Percentiles rank a stretch among this genome's conserved stretches.
phyloP scores from a whole-genome alignment of 2,888 invertebrate species.

The Machimus atricapillus region DNA sequence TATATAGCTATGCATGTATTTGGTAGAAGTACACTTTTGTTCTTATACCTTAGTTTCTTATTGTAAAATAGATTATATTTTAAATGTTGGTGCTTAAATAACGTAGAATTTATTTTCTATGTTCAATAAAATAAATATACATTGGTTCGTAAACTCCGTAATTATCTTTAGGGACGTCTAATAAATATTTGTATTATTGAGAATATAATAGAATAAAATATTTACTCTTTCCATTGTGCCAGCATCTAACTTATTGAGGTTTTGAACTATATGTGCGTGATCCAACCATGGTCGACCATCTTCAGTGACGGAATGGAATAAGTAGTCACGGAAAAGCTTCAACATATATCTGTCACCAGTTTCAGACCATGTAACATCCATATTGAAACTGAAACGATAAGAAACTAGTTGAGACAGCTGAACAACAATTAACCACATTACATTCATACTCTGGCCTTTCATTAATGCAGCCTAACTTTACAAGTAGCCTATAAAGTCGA shows the following conservation, averaged over 20 bases:
- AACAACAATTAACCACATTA: constrained; percentile 21
- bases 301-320: constrained; percentile 94
- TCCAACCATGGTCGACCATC: constrained; percentile 96
- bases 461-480: constrained; percentile 92
- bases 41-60: no score
- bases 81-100: no score
- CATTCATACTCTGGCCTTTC: constrained; percentile 89
- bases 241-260: constrained; percentile 90
- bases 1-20: no score
- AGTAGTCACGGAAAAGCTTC: constrained; percentile 95
- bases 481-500: constrained; percentile 85
- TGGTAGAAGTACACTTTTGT: no score
- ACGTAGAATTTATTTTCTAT: no score
- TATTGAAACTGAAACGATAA: constrained; percentile 73
- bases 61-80: no score
- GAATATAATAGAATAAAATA: neutral
- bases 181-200: no score
- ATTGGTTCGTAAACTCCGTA: no score
- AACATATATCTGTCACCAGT: constrained; percentile 98
- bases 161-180: no score
- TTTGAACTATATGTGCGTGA: constrained; percentile 92
- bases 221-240: constrained; percentile 80
- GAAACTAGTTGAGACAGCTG: constrained; percentile 6
- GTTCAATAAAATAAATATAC: no score
- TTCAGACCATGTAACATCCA: constrained; percentile 96